These are phyloP conservation scores for Myiothlypis coronata DNA, from an alignment of 2,797 vertebrate species.

Conservation along the genomic window DNA sequence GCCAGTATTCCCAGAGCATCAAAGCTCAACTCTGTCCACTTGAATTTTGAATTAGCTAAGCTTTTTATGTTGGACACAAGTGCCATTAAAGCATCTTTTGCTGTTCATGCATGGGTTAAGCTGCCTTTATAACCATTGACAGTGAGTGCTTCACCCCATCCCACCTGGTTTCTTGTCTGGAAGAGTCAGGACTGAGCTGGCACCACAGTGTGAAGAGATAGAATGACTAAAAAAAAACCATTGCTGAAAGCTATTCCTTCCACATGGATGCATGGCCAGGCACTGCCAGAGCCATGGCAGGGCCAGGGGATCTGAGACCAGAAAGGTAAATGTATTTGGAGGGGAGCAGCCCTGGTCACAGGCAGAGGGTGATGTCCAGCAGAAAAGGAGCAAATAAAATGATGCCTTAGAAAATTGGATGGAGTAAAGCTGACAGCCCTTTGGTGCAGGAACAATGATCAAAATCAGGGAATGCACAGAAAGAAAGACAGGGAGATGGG, in stretches of 20 bases:
- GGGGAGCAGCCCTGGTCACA: fast-evolving
- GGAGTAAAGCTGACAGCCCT: background rate
- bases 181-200: background rate
- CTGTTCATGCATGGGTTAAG: background rate
- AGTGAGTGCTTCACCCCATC: background rate
- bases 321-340: background rate
- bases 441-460: background rate
- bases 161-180: background rate
- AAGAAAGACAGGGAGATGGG: background rate
- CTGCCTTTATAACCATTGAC: background rate
- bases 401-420: background rate
- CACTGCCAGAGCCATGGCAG: background rate
- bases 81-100: background rate
- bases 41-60: background rate
- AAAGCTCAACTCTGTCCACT: background rate
- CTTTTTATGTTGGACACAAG: background rate
- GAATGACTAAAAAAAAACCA: background rate
- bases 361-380: background rate
- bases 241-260: background rate
- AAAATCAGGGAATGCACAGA: background rate
- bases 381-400: background rate
- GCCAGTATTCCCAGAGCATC: background rate
- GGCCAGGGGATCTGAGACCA: background rate
- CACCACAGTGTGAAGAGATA: background rate
- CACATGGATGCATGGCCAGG: background rate